Evolutionary conservation across 2,113 vertebrate species (phyloP).

Genomic region (Gorsachius goisagi): DNA sequence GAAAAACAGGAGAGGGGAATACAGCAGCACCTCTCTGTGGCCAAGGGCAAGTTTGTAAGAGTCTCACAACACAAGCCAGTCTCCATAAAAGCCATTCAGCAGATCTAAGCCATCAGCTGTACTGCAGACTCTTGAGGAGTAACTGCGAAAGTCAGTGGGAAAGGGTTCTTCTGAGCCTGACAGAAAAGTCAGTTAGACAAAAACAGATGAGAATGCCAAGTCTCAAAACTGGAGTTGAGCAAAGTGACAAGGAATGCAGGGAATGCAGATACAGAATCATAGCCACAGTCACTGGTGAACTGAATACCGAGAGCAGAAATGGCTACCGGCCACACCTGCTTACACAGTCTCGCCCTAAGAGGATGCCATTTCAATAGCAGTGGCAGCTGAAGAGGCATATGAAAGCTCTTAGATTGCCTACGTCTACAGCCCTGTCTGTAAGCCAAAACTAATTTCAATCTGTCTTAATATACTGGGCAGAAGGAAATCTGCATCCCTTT

Average conservation of each 20-base stretch:
- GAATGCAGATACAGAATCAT: not conserved
- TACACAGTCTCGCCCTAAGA: not conserved
- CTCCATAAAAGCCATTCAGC: not conserved
- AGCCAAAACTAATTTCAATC: not conserved
- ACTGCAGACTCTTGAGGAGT: not conserved
- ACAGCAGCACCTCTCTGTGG: not conserved
- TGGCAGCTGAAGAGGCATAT: not conserved
- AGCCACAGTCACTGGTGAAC: not conserved
- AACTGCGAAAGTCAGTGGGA: not conserved
- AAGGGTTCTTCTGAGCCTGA: not conserved
- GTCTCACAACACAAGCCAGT: not conserved
- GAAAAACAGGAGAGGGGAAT: not conserved
- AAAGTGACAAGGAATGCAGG: not conserved
- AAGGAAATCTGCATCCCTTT: not conserved
- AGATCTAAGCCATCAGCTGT: not conserved
- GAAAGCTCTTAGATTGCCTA: not conserved
- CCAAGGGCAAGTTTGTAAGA: not conserved
- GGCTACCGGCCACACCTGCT: not conserved
- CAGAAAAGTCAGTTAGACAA: not conserved
- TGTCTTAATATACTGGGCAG: not conserved
- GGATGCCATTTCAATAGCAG: not conserved
- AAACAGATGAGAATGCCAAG: not conserved
- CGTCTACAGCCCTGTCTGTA: not conserved
- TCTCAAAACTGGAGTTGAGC: not conserved
- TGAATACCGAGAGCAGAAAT: not conserved